Evolutionary conservation across 2,113 vertebrate species (phyloP), one percentile per base, ranked within the genome.

Genomic region (Salminus brasiliensis): DNA sequence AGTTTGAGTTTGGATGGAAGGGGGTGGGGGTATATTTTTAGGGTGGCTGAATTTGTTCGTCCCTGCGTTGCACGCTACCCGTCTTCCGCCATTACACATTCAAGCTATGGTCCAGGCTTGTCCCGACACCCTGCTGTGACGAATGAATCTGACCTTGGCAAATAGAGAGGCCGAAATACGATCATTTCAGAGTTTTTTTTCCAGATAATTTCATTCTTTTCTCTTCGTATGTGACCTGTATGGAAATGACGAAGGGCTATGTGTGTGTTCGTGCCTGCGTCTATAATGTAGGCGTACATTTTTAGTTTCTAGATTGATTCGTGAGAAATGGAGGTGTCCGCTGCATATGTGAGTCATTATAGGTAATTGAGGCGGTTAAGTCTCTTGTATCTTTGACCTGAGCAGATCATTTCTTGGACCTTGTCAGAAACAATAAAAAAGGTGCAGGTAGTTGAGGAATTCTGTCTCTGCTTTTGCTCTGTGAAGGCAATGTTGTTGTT

Each of bases 121-220:
- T 1, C 86, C 70, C 77, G 84, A 78, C 79, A 82, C 82, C 87
- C 81, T 4, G 39, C 83, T 88, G 87, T 91, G 90, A 93, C 89
- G 88, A 91, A 90, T 91, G 88, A 92, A 89, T 79, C 84, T 83
- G 88, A 93, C 91, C 90, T 93, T 93, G 91, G 84, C 81, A 90
- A 90, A 89, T 84, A 83, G 74, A 90, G 83, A 88, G 87, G 85
- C 87, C 87, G 86, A 81, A 89, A 87, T 89, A 87, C 85, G 88
- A 87, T 87, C 74, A 86, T 90, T 86, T 77, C 25, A 63, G 21
- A 62, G 18, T 80, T 59, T 25, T 41, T 30, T 75, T 88, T 81
- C 88, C 85, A 81, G 78, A 83, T 86, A 82, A 87, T 90, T 87
- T 91, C 21, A 83, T 87, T 91, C 80, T 84, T 43, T 82, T 36